Conservation (phyloP, 2,113 vertebrate species). For the Astur gentilis region DNA sequence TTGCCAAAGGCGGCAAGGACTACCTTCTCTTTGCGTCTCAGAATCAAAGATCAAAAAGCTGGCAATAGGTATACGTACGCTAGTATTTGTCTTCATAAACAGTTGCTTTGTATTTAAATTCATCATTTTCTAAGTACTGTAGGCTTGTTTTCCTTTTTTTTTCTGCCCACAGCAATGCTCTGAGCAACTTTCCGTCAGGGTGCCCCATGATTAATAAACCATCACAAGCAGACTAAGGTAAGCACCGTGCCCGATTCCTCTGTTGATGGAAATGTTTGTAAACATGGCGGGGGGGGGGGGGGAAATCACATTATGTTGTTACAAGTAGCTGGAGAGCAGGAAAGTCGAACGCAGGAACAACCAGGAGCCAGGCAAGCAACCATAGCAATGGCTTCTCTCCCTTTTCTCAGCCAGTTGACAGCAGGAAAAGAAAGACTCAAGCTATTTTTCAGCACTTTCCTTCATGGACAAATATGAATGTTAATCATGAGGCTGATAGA, state of each 20-base stretch:
- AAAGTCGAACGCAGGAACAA: neutral
- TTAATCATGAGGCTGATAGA: neutral
- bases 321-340: neutral
- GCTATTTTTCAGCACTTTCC: neutral
- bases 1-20: neutral
- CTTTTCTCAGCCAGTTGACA: neutral
- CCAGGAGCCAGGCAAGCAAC: neutral
- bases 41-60: neutral
- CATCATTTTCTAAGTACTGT: neutral
- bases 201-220: neutral
- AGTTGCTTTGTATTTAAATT: neutral
- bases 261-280: slow-evolving; percentile 18
- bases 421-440: neutral
- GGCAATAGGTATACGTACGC: neutral
- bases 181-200: neutral
- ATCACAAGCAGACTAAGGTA: neutral
- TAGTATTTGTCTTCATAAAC: neutral
- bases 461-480: neutral
- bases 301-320: neutral
- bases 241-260: neutral
- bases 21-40: neutral
- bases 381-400: neutral
- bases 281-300: neutral
- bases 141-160: neutral
- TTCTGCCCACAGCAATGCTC: neutral